phyloP scores from a whole-genome alignment of 2,797 vertebrate genomes.

The Zenarchopterus dispar region DNA sequence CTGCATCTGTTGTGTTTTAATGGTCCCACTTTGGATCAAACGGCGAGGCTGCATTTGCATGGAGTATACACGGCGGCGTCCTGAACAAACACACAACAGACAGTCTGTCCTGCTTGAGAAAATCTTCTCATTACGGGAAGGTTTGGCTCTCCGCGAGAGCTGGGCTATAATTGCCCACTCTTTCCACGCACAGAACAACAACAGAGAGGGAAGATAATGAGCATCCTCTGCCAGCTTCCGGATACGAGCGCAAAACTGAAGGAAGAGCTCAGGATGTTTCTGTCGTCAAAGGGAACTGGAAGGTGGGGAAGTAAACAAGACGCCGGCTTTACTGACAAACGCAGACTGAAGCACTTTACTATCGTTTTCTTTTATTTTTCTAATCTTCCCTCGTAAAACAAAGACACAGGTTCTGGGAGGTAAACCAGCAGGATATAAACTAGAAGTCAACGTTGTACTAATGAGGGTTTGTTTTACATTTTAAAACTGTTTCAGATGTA shows the following conservation, averaged over 20 bases:
- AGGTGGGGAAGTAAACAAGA: constrained; percentile 35
- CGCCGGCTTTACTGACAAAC: constrained; percentile 44
- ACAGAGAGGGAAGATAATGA: constrained; percentile 61
- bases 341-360: constrained; percentile 26
- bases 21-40: constrained; percentile 52
- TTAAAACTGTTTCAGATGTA: neutral
- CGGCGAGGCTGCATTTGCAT: constrained; percentile 40
- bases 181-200: constrained; percentile 42
- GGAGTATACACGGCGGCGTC: constrained; percentile 29
- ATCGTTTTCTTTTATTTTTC: constrained; percentile 16
- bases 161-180: constrained; percentile 61
- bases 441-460: neutral
- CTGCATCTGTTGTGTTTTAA: constrained; percentile 22
- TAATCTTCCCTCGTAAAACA: constrained; percentile 36
- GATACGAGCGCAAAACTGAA: constrained; percentile 21
- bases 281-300: constrained; percentile 44
- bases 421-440: neutral
- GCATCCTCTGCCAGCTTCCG: constrained; percentile 57
- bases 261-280: constrained; percentile 57
- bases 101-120: constrained; percentile 47
- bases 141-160: constrained; percentile 48
- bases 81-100: constrained; percentile 4
- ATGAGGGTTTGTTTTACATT: neutral
- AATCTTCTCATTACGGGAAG: constrained; percentile 67
- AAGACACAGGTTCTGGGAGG: constrained; percentile 20